Conservation (phyloP, 2,888 invertebrate genomes). For the Mythimna loreyi region DNA sequence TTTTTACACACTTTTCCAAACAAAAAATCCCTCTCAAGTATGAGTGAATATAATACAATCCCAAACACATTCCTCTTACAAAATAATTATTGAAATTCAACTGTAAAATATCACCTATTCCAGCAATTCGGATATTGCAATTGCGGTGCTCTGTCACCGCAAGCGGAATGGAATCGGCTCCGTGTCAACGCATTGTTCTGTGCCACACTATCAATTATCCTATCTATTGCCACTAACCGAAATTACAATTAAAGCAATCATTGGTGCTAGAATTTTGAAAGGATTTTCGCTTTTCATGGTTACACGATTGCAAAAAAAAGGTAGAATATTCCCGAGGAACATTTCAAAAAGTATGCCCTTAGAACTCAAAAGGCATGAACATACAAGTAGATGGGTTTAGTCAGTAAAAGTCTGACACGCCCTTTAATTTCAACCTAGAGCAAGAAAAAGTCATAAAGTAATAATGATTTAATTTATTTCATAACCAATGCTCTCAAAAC, state of each 20-base stretch:
- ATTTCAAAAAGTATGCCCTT: too few relatives aligned
- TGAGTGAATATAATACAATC: constrained; percentile 19
- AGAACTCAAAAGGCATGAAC: too few relatives aligned
- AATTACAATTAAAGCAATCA: constrained; percentile 59
- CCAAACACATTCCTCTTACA: constrained; percentile 23
- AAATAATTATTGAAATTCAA: constrained; percentile 40
- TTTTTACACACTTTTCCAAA: background rate
- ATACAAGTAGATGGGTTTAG: too few relatives aligned
- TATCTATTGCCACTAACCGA: constrained; percentile 60
- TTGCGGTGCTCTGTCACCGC: constrained; percentile 59
- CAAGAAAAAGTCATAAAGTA: too few relatives aligned
- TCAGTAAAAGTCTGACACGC: too few relatives aligned
- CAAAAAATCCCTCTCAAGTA: background rate
- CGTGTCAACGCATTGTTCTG: constrained; percentile 65
- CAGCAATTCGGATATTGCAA: constrained; percentile 52
- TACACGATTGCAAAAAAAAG: background rate
- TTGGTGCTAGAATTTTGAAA: constrained; percentile 24
- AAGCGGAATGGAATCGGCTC: constrained; percentile 61
- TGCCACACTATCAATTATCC: constrained; percentile 70
- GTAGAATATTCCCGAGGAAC: background rate
- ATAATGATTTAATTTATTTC: too few relatives aligned
- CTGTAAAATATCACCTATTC: constrained; percentile 43
- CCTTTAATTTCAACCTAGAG: too few relatives aligned
- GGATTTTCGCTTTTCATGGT: constrained; percentile 21
- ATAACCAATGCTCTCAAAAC: too few relatives aligned